phyloP scores from a whole-genome alignment of 1,140 invertebrate genomes.

The Phocides pigmalion region DNA sequence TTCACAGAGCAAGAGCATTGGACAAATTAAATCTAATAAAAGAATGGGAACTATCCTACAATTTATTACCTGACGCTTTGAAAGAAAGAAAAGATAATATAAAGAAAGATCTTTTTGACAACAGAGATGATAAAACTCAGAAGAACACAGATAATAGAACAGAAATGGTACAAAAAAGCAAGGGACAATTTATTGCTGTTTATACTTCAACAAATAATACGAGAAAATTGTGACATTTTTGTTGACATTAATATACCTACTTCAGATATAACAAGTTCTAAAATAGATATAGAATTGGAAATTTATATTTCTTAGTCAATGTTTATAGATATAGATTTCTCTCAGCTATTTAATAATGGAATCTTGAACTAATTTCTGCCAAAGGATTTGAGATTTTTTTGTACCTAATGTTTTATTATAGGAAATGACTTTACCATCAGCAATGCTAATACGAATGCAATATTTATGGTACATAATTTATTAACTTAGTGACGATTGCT shows the following conservation, averaged over 20 bases:
- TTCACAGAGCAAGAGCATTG: constrained; percentile 54
- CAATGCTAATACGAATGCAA: no score
- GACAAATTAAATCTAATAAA: constrained; percentile 57
- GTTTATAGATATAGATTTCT: neutral
- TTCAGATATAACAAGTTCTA: neutral
- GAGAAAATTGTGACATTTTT: neutral
- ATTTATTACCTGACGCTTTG: constrained; percentile 46
- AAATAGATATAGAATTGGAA: neutral
- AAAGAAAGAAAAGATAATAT: constrained; percentile 36
- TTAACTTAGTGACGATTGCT: neutral
- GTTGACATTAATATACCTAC: no score
- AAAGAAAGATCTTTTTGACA: neutral
- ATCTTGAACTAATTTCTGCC: neutral
- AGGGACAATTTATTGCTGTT: constrained; percentile 48
- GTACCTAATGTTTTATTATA: no score
- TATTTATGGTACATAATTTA: neutral
- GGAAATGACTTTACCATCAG: no score
- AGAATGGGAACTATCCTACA: constrained; percentile 61
- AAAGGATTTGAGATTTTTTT: no score
- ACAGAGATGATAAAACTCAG: neutral
- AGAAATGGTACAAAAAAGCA: constrained; percentile 1
- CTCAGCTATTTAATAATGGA: neutral
- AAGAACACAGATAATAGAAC: neutral
- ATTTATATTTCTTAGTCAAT: no score
- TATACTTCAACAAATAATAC: constrained; percentile 42